Evolutionary conservation across 2,797 vertebrate genomes (phyloP), one percentile per base, ranked within the genome.

Genomic region (Scolopax bukidnonensis): DNA sequence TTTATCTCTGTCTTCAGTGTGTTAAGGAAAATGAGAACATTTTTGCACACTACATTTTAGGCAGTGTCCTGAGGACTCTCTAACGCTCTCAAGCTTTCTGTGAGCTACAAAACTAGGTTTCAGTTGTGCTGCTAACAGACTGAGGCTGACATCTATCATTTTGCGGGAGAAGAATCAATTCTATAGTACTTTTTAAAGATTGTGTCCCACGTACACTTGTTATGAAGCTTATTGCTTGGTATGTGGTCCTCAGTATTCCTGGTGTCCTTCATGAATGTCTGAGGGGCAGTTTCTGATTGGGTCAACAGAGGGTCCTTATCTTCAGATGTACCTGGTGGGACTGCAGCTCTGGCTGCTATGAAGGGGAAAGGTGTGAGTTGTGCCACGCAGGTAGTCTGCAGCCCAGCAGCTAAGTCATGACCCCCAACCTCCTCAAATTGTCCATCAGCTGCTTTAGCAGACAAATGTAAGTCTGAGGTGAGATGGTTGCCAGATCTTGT

Each of bases 301-400:
- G 8, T 54, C 32, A 21, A 27, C 47, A 79, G n/a, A 47, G 7
- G 2, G 2, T 64, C 41, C 25, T 78, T 20, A 41, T 59, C 43
- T 59, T 65, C 36, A 70, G 56, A 11, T n/a, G 64, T 1, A 10
- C 14, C 64, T 47, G 33, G 23, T 76, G 68, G 43, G 71, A 64
- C 47, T 74, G 40, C 60, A 84, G 40, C 36, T 33, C 17, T 0
- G 0, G 30, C 14, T 1, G 2, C 32, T 3, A 2, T 51, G 56
- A 70, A 59, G 3, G 12, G 16, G 9, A 63, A 40, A 27, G 17
- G 6, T 1, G 0, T 21, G 48, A 81, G 41, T 17, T 69, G 36
- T 41, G n/a, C 45, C 36, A 9, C 15, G 23, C 3, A 21, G 45
- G 33, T 2, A 5, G 21, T 27, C 20, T 86, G 15, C 33, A 78